Base-by-base conservation (phyloP, 2,888 invertebrate species). In the Eupithecia centaureata region DNA sequence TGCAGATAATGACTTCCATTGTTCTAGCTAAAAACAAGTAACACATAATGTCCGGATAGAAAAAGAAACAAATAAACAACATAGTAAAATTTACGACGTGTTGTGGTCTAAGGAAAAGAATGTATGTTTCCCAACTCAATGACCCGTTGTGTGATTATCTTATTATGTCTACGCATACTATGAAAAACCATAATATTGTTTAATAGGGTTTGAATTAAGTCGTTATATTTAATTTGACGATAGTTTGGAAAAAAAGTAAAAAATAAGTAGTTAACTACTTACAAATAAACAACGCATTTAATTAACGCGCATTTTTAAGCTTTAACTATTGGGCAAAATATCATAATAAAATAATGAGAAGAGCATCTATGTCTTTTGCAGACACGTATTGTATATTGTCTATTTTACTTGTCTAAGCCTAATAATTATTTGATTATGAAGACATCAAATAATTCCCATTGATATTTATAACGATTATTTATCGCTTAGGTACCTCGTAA, bases 161-260 rank as follows among this genome's bases (percentile, higher is more conserved):
- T 28, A 66, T 70, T 57, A 66, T 35, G 30, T 56, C 54, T 63
- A 70, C 70, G 52, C 64, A 61, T 54, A 64, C 65, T 57, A 5
- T 56, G 51, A 52, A 63, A 66, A 67, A 57, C 30, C 58, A 35
- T 56, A 60, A 33, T 57, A 30, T 18, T 22, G 12, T 57, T 22
- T 57, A 30, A 56, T 56, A 10, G 8, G 27, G 54, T n/a, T 56
- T 18, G 22, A 2, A 47, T 47, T 22, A 22, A 22, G 10, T 12
- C 12, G 42, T 47, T 47, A 22, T 8, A 22, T 18, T 22, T 47
- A 22, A 22, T 47, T 10, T 47, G 22, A 22, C 2, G 10, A 12
- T 12, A 47, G 3, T 47, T 42, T 12, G 10, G 22, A 47, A 3
- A 22, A 12, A 22, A 7, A 38, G 10, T 42, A 38, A 38, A 38